Evolutionary conservation across 2,797 vertebrate species (phyloP).

Genomic region (Sebastes vulpes): DNA sequence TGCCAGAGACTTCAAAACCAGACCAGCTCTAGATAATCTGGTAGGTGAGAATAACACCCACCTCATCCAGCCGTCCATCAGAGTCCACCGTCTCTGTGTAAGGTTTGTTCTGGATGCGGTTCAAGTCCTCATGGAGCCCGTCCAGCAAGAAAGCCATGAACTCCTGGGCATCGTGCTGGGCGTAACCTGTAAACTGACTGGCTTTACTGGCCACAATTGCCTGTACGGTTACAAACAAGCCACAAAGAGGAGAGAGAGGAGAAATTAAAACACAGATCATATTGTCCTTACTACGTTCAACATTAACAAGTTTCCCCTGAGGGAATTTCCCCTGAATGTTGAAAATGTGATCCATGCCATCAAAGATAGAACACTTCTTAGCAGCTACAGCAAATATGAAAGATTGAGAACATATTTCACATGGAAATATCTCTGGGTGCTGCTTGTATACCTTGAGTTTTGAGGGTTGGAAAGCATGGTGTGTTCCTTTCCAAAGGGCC

Average conservation of each 20-base stretch:
- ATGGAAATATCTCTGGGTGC: not conserved
- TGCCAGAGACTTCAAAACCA: not conserved
- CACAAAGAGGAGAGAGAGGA: not conserved
- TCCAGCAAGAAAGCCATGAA: constrained; percentile 99
- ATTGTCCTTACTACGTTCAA: not conserved
- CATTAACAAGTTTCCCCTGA: not conserved
- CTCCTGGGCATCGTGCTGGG: constrained; percentile 98
- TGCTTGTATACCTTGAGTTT: constrained; percentile 92
- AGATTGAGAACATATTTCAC: not conserved
- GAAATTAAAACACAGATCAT: not conserved
- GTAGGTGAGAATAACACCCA: constrained; percentile 36
- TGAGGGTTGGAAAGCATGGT: constrained; percentile 98
- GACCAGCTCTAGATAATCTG: not conserved
- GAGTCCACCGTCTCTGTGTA: constrained; percentile 96
- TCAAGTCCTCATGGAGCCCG: constrained; percentile 97
- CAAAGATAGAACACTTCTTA: not conserved
- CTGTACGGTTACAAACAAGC: constrained; percentile 70
- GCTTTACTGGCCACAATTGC: constrained; percentile 98
- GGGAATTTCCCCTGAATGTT: not conserved
- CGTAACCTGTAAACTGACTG: constrained; percentile 98
- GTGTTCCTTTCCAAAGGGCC: constrained; percentile 97
- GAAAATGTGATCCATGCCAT: not conserved
- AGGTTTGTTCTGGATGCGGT: constrained; percentile 98
- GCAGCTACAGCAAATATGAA: not conserved
- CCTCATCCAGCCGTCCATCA: constrained; percentile 93